Base-by-base conservation (phyloP, 2,888 invertebrate genomes). In the Heliconius erato region DNA sequence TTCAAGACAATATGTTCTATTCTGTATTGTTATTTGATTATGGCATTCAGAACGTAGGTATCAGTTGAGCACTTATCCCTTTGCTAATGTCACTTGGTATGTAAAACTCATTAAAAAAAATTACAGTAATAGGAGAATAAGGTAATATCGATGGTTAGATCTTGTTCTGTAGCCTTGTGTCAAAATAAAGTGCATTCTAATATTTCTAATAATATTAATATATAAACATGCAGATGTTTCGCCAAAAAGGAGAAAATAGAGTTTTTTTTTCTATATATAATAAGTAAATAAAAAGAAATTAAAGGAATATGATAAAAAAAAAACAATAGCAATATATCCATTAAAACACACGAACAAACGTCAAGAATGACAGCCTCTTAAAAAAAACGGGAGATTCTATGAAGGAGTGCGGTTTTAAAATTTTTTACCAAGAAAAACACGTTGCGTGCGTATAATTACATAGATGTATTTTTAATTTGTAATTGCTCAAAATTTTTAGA, bases 401-500 rank as follows among this genome's bases (percentile, higher is more conserved):
- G 78, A 65, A 67, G 44, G 40, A 67, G 65, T 78, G 77, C 44
- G 63, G 19, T 68, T 76, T 68, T 19, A 5, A 32, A 35, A 32
- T 80, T 82, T 82, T 84, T 84, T 84, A 82, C 78, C 11, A 12
- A 35, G 28, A 76, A 40, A 59, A 59, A 7, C n/a, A 67, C 68
- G 79, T 86, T 83, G 85, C 86, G 87, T 87, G 87, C 85, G 82
- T 83, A 85, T 87, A 88, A 86, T 86, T 78, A 85, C 78, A 84
- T 78, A 83, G 74, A 81, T 84, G 80, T 84, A 83, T 86, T 85
- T 85, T 85, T 86, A 85, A 85, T 85, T 81, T 81, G 84, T 87
- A 85, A 88, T 87, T 85, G 87, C 83, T 84, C 68, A 79, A 82
- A 40, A 85, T 85, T 85, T 87, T 85, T 85, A 86, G 86, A 91